Evolutionary conservation across 1,140 invertebrate species (phyloP), one percentile per base, ranked within the genome.

Genomic region (Eurosta solidaginis): DNA sequence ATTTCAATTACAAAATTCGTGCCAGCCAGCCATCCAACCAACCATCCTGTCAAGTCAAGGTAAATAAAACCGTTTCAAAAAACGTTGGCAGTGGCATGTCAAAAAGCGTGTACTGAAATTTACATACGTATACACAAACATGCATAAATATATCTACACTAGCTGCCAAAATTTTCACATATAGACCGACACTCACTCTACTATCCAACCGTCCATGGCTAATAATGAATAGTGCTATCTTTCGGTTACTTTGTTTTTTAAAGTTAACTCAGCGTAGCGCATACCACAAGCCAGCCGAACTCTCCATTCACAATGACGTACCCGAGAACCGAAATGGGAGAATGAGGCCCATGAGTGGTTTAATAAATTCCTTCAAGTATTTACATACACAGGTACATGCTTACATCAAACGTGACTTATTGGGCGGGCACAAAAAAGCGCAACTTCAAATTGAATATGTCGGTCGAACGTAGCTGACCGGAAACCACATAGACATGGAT

Each of bases 361-460:
- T 36, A 59, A 33, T 33, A 33, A 59, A 25, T 33, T 59, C 4
- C n/a, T 49, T 10, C 14, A 49, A 17, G 33, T 33, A 36, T 17
- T 3, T 12, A 59, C 12, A 17, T 59, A 29, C 27, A 17, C 10
- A 33, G 12, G 52, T 4, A 5, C 4, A 17, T 49, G 14, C n/a
- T 10, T 49, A 17, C 14, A 17, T 49, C n/a, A n/a, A n/a, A 49
- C 27, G 25, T 33, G 9, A 0, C 27, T 59, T 59, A 29, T 59
- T 29, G 12, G 14, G 29, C 12, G 54, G 33, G 22, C 27, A 29
- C 14, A 59, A 59, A 59, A 59, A 59, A 59, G 54, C 54, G 54
- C 54, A 59, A 59, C 54, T 59, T 59, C n/a, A 59, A 59, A 59
- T 59, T 59, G 54, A 59, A 59, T 33, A 25, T 59, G 54, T n/a